A percentile compares a stretch with the other conserved stretches of the same genome.
Evolutionary conservation across 1,140 invertebrate species (phyloP).

Genomic region (Alviniconcha marisindica): DNA sequence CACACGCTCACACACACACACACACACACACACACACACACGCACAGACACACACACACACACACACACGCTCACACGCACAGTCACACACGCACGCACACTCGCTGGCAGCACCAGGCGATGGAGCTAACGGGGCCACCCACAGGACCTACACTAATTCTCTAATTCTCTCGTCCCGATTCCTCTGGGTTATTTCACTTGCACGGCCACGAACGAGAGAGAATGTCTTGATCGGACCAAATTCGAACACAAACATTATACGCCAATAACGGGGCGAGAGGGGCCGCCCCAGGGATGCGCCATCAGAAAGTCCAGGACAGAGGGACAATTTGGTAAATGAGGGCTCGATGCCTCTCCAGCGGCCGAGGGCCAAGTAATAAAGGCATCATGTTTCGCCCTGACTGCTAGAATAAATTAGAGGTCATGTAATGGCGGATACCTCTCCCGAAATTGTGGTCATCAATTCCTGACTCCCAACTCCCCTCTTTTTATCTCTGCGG

Average conservation of each 20-base stretch:
- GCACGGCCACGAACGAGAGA: constrained; percentile 39
- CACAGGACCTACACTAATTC: constrained; percentile 31
- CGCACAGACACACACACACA: no score
- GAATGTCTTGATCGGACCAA: constrained; percentile 40
- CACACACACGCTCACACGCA: no score
- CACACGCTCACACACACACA: no score
- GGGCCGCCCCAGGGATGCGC: constrained; percentile 20
- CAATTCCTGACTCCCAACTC: constrained; percentile 28
- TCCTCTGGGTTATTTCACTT: constrained; percentile 41
- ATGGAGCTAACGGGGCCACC: constrained; percentile 9
- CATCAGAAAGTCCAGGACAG: constrained; percentile 31
- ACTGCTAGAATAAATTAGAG: constrained; percentile 42
- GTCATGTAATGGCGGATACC: constrained; percentile 41
- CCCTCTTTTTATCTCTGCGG: background rate
- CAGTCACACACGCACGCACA: no score
- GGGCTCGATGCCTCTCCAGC: constrained; percentile 27
- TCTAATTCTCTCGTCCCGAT: constrained; percentile 32
- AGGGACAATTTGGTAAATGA: constrained; percentile 43
- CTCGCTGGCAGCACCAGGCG: no score
- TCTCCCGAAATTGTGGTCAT: constrained; percentile 38
- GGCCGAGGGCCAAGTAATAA: constrained; percentile 31
- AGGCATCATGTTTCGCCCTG: constrained; percentile 33
- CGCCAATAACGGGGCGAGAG: constrained; percentile 27
- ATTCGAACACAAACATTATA: constrained; percentile 42
- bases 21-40: no score